phyloP scores from a whole-genome alignment of 2,888 invertebrate species.

The Tetramorium bicarinatum region DNA sequence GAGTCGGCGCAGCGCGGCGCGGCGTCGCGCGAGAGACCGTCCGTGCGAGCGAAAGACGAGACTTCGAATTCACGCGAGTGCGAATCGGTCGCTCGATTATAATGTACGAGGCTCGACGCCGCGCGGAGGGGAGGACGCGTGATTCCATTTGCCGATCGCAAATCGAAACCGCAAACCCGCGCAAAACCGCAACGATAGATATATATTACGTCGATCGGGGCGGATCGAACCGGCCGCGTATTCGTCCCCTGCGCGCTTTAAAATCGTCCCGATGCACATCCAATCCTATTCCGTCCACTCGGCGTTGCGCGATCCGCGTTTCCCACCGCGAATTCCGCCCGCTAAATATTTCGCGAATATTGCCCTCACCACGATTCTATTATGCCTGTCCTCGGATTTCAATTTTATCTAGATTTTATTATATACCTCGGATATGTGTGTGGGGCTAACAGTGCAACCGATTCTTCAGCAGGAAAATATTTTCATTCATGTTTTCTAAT shows the following conservation, averaged over 20 bases:
- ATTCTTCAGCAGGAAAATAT: neutral
- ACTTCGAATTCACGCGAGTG: conserved; percentile 52
- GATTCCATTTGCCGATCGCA: conserved; percentile 80
- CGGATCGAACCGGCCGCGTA: conserved; percentile 46
- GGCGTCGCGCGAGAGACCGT: conserved; percentile 43
- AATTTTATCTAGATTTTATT: conserved; percentile 40
- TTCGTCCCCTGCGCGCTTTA: conserved; percentile 53
- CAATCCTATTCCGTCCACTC: conserved; percentile 51
- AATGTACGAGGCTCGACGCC: conserved; percentile 54
- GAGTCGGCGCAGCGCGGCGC: conserved; percentile 52
- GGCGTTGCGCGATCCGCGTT: conserved; percentile 44
- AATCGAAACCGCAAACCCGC: conserved; percentile 78
- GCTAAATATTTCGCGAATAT: conserved; percentile 50
- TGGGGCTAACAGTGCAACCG: neutral
- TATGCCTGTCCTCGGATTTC: conserved; percentile 20
- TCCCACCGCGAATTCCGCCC: conserved; percentile 45
- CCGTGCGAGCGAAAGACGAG: conserved; percentile 38
- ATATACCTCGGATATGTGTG: neutral
- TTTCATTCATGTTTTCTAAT: conserved; percentile 2
- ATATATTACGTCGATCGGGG: conserved; percentile 71
- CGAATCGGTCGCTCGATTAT: conserved; percentile 66
- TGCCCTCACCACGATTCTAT: conserved; percentile 48
- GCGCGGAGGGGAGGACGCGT: conserved; percentile 69
- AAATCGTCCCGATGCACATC: conserved; percentile 51
- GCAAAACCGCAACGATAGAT: conserved; percentile 73